Evolutionary conservation across 2,797 vertebrate genomes (phyloP).

Genomic region (Cercopithecus petaurista): DNA sequence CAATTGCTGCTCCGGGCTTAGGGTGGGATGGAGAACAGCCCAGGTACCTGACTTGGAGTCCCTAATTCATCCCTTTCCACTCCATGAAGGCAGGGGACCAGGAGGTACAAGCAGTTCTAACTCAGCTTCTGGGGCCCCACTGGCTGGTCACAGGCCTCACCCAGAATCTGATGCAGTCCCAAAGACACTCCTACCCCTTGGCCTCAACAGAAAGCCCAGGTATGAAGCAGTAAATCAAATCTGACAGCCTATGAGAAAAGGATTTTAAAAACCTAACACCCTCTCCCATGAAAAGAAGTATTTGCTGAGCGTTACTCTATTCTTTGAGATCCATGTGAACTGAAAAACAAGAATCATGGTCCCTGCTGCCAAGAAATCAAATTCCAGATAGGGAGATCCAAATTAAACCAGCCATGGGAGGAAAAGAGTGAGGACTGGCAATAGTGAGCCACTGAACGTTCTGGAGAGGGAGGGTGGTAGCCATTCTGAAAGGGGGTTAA

Average conservation of each 20-base stretch:
- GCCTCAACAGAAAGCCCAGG: not conserved
- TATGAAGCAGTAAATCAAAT: not conserved
- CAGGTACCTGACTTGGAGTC: too few species aligned
- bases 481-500: not conserved
- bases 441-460: not conserved
- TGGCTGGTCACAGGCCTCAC: not conserved
- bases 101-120: not conserved
- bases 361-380: not conserved
- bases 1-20: not conserved
- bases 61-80: not conserved
- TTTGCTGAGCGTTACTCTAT: not conserved
- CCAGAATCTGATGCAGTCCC: not conserved
- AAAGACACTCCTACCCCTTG: not conserved
- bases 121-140: not conserved
- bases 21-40: not conserved
- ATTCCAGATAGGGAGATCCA: not conserved
- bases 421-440: rapidly evolving
- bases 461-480: too few species aligned
- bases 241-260: not conserved
- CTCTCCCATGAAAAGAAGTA: not conserved
- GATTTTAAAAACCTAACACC: not conserved
- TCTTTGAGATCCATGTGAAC: not conserved
- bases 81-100: not conserved
- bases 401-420: not conserved
- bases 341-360: not conserved